Evolutionary conservation across 2,888 invertebrate genomes (phyloP).

Genomic region (Athalia cordata): DNA sequence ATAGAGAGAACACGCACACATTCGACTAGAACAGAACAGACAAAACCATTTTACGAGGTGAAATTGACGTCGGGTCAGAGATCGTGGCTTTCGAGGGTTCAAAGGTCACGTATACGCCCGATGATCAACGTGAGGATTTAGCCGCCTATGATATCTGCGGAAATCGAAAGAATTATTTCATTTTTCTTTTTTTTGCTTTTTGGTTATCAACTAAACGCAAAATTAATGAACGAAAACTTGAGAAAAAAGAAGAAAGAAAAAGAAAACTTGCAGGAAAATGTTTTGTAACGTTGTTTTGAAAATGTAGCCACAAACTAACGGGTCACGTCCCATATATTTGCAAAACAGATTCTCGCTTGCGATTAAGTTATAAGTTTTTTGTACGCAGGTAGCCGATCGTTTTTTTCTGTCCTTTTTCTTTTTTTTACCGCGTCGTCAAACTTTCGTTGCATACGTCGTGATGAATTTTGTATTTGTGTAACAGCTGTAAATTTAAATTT

Average conservation of each 20-base stretch:
- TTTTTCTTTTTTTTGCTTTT: neutral
- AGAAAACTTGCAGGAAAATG: no score
- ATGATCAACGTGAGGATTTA: no score
- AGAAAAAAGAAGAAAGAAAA: neutral
- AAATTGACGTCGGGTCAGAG: no score
- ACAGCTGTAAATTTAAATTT: no score
- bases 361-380: neutral
- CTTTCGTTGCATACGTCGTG: neutral
- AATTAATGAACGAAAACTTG: conserved; percentile 1
- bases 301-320: neutral
- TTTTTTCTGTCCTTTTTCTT: neutral
- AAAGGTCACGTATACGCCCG: no score
- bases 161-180: neutral
- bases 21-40: no score
- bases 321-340: neutral
- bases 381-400: neutral
- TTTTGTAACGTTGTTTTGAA: conserved; percentile 22
- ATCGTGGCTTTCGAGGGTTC: no score
- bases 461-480: no score
- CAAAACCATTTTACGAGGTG: no score
- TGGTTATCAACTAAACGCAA: neutral
- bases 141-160: no score
- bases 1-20: no score
- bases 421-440: neutral
- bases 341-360: neutral